Percentiles rank a stretch among this genome's conserved stretches.
These are phyloP conservation scores for Microcebus griseorufus DNA, from an alignment of 2,113 vertebrate species.

Conservation along the genomic window DNA sequence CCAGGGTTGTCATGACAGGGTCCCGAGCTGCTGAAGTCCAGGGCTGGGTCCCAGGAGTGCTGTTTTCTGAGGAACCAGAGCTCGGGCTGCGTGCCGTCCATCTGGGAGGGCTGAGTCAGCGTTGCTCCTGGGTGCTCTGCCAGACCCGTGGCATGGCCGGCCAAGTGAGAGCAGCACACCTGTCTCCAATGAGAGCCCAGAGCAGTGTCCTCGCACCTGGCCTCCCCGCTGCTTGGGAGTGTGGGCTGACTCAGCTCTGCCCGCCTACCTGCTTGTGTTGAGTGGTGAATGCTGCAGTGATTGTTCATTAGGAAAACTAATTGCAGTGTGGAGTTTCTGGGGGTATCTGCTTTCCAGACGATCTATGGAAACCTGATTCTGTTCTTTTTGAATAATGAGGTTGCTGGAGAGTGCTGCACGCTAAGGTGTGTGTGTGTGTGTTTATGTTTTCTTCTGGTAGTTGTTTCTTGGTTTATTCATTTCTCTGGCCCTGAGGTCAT, in stretches of 20 bases:
- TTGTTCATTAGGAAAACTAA: constrained; percentile 53
- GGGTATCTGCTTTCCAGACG: not conserved
- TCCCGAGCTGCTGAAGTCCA: not conserved
- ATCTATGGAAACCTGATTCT: constrained; percentile 54
- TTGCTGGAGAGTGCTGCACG: not conserved
- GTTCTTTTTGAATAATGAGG: not conserved
- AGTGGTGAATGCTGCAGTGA: not conserved
- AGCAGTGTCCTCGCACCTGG: not conserved
- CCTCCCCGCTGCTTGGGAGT: not conserved
- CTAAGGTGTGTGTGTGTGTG: not conserved
- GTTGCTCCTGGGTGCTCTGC: not conserved
- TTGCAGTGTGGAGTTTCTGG: constrained; percentile 18
- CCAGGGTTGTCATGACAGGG: not conserved
- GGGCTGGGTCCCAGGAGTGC: not conserved
- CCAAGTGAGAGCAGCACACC: not conserved
- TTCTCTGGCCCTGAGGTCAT: not conserved
- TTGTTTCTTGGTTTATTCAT: not conserved
- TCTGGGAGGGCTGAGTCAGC: not conserved
- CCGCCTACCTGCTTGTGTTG: not conserved
- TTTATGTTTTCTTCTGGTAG: not conserved
- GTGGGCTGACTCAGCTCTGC: not conserved
- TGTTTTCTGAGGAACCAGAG: not conserved
- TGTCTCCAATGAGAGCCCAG: not conserved
- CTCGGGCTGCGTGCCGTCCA: fast-evolving
- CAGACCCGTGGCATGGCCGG: not conserved